Base-by-base conservation (phyloP, 2,113 vertebrate species). In the Athene cunicularia region DNA sequence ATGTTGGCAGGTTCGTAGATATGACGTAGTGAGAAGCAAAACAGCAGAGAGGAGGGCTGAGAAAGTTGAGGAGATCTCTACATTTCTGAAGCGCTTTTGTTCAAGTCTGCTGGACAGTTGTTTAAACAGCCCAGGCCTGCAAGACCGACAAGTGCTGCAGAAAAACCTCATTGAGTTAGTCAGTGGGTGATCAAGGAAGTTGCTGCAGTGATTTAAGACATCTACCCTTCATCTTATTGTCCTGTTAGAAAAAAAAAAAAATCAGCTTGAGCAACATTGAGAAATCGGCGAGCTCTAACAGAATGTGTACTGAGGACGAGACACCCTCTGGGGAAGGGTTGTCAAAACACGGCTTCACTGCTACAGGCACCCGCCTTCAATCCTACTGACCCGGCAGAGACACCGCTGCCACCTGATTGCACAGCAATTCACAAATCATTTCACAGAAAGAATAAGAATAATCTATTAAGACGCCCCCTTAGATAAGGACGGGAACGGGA, bases 341-440 rank as follows among this genome's bases (percentile, higher is more conserved):
- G 50, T 21, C 67, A 30, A 47, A 70, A n/a, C 50, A 8, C 0
- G 15, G 77, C 60, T 73, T 11, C 68, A 17, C 45, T 55, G 63
- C 62, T 52, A 7, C 50, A 59, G 71, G 70, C 68, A 39, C 11
- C 22, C 6, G 2, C 55, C 70, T 45, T 7, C 79, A 32, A 9
- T 6, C 22, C 52, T 53, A 0, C 6, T 17, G 63, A 12, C 67
- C 80, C 2, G 1, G 37, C 84, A 76, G 87, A 33, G 59, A 2
- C 68, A 3, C 49, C 1, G 43, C 6, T 37, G 72, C 37, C 39
- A 37, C n/a, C 3, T 18, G 93, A 97, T 95, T 96, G 97, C 96
- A 94, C 88, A 94, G 97, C 97, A 96, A 96, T 94, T 75, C 89
- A 95, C 86, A 26, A 74, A 67, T 28, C 91, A 73, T 97, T 96